A percentile compares a stretch with the other conserved stretches of the same genome.
Conservation (phyloP, 2,797 vertebrate species). For the Aldrovandia affinis region DNA sequence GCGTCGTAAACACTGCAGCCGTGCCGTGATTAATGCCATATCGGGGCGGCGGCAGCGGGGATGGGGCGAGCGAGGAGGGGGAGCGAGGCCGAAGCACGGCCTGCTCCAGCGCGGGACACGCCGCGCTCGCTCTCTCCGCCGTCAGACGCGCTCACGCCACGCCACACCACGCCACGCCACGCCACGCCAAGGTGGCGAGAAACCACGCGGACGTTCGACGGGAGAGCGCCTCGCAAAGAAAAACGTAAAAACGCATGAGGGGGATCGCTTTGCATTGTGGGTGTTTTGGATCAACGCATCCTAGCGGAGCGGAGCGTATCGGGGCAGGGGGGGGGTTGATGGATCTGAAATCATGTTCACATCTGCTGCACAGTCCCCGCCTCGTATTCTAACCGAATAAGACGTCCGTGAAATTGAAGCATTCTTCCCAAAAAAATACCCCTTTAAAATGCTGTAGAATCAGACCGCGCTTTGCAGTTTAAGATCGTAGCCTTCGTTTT, state of each 20-base stretch:
- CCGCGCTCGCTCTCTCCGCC: slow-evolving; percentile 13
- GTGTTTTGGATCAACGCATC: background rate
- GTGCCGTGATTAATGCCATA: slow-evolving; percentile 61
- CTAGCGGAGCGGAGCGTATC: background rate
- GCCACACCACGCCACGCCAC: slow-evolving; percentile 24
- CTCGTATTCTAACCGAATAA: background rate
- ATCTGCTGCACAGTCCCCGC: background rate
- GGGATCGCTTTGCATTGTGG: slow-evolving; percentile 16
- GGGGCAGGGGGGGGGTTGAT: background rate
- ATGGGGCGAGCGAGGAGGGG: slow-evolving; percentile 65
- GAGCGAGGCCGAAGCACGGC: slow-evolving; percentile 45
- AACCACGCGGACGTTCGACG: background rate
- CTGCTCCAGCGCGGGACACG: slow-evolving; percentile 39
- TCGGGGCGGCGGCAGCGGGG: slow-evolving; percentile 48
- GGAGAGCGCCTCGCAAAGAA: background rate
- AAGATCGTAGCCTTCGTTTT: background rate
- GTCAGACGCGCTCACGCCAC: slow-evolving; percentile 3
- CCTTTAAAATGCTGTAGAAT: slow-evolving; percentile 18
- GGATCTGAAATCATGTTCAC: slow-evolving; percentile 3
- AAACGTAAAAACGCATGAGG: background rate
- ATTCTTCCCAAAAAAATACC: background rate
- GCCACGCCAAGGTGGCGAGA: slow-evolving; percentile 33
- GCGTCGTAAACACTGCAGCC: slow-evolving; percentile 56
- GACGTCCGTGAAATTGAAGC: background rate
- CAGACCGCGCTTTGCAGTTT: background rate